Evolutionary conservation across 2,888 invertebrate genomes (phyloP).

Genomic region (Gisinianus flammeolus): DNA sequence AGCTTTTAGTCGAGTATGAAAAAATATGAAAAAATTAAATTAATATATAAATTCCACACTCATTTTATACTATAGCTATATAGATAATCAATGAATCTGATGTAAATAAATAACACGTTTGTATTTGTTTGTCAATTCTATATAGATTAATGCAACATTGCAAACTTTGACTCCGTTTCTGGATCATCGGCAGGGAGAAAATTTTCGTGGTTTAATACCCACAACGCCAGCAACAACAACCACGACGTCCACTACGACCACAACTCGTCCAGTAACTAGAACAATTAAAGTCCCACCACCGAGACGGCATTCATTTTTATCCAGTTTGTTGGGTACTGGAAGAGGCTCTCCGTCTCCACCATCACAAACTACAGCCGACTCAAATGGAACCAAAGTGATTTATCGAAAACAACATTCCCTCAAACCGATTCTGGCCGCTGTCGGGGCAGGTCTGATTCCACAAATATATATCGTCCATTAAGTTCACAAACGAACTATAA

Average conservation of each 20-base stretch:
- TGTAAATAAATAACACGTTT: too few species aligned
- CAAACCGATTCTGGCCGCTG: constrained; percentile 54
- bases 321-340: constrained; percentile 9
- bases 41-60: too few species aligned
- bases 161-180: constrained; percentile 52
- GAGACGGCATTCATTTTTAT: constrained; percentile 8
- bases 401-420: constrained; percentile 28
- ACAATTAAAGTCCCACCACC: not conserved
- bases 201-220: not conserved
- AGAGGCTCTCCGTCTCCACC: constrained; percentile 1
- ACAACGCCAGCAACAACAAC: constrained; percentile 7
- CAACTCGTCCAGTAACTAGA: not conserved
- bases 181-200: constrained; percentile 19
- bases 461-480: too few species aligned
- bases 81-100: too few species aligned
- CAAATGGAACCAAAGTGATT: constrained; percentile 21
- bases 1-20: constrained; percentile 47
- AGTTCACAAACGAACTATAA: too few species aligned
- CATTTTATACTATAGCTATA: too few species aligned
- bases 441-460: constrained; percentile 55
- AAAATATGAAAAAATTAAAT: too few species aligned
- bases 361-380: not conserved
- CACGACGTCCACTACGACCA: not conserved
- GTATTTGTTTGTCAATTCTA: too few species aligned
- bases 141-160: constrained; percentile 57